Conservation (phyloP, 2,888 invertebrate genomes). For the Vesta saturnalis region DNA sequence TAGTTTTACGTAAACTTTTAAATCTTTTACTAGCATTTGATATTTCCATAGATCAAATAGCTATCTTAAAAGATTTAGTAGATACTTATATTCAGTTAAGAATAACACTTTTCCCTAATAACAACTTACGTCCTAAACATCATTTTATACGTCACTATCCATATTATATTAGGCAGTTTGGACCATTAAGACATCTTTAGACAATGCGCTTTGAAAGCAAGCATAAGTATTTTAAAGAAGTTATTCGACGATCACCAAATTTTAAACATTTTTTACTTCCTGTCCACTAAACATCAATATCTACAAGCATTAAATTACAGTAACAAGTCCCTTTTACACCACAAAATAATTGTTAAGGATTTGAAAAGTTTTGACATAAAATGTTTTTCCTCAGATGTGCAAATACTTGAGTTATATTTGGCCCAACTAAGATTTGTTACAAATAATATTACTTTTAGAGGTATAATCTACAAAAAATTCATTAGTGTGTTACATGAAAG, state of each 20-base stretch:
- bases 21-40: constrained; percentile 3
- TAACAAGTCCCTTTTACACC: background rate
- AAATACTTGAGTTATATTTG: background rate
- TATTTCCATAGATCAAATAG: constrained; percentile 18
- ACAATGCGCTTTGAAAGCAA: constrained; percentile 44
- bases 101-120: constrained; percentile 31
- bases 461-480: background rate
- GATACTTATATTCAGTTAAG: constrained; percentile 21
- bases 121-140: constrained; percentile 40
- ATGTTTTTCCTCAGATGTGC: background rate
- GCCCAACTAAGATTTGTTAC: background rate
- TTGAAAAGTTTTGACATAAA: background rate
- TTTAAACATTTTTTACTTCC: constrained; percentile 33
- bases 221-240: constrained; percentile 39
- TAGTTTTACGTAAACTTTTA: constrained; percentile 12
- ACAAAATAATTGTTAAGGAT: background rate
- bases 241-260: constrained; percentile 28
- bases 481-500: background rate
- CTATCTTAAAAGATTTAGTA: constrained; percentile 8
- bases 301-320: constrained; percentile 14
- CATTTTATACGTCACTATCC: constrained; percentile 46
- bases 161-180: constrained; percentile 38
- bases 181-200: constrained; percentile 40
- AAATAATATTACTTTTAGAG: background rate
- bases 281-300: constrained; percentile 32